These are phyloP conservation scores for Scolopax bukidnonensis DNA, from an alignment of 2,797 vertebrate species.

Conservation along the genomic window DNA sequence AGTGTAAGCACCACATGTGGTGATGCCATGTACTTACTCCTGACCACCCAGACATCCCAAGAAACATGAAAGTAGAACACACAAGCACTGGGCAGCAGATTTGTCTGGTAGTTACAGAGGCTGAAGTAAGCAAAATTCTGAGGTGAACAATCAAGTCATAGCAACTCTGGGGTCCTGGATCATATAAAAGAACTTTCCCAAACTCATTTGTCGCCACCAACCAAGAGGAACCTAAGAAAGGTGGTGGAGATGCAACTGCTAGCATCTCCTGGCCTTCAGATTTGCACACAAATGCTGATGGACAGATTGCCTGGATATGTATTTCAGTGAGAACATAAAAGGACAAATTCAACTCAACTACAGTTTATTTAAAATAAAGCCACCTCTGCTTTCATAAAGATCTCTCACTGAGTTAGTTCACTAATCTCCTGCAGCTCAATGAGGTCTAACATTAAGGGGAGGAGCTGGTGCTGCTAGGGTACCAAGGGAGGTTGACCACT, in stretches of 20 bases:
- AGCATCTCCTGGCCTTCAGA: neutral
- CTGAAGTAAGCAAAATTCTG: neutral
- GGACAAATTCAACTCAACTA: neutral
- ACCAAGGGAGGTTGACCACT: neutral
- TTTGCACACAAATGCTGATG: neutral
- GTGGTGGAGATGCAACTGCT: neutral
- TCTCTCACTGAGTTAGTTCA: neutral
- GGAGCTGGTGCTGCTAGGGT: neutral
- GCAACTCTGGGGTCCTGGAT: neutral
- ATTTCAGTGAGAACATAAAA: neutral
- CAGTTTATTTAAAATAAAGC: accelerated
- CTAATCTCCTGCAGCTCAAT: neutral
- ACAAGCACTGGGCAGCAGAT: neutral
- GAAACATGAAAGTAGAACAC: neutral
- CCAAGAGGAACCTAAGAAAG: neutral
- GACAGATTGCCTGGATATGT: neutral
- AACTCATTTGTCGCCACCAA: neutral
- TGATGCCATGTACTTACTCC: neutral
- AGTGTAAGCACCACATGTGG: accelerated
- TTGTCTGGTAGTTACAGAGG: neutral
- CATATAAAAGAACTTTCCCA: neutral
- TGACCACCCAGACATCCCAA: neutral
- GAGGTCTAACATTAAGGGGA: neutral
- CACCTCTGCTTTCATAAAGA: neutral
- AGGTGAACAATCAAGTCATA: neutral